phyloP scores from a whole-genome alignment of 2,797 vertebrate species.

The Trematomus bernacchii region DNA sequence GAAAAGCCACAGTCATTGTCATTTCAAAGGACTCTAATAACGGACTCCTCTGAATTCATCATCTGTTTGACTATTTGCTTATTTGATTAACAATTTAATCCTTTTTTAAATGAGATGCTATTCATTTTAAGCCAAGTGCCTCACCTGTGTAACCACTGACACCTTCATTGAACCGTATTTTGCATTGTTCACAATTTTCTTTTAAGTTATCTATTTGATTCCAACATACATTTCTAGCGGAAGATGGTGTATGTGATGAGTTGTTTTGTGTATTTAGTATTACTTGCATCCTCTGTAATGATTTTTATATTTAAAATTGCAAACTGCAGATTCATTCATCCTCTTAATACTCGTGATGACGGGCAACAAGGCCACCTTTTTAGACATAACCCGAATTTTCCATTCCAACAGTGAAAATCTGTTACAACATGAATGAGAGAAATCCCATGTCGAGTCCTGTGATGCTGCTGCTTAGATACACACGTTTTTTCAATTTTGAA shows the following conservation, averaged over 20 bases:
- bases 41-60: conserved; percentile 31
- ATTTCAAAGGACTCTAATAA: conserved; percentile 42
- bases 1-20: conserved; percentile 26
- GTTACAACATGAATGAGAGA: no score
- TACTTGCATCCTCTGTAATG: neutral
- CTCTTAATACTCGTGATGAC: neutral
- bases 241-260: neutral
- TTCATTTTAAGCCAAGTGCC: neutral
- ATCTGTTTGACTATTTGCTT: conserved; percentile 26
- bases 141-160: neutral
- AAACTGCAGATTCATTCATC: neutral
- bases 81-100: conserved; percentile 2
- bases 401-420: no score
- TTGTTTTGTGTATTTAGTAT: neutral
- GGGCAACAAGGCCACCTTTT: no score
- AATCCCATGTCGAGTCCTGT: no score
- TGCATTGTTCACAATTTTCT: neutral
- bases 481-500: no score
- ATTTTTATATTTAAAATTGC: neutral
- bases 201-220: neutral
- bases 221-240: neutral
- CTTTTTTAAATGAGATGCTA: neutral
- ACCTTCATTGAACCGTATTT: neutral
- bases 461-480: no score
- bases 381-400: no score